Evolutionary conservation across 1,140 invertebrate genomes (phyloP).

Genomic region (Heliconius hewitsoni): DNA sequence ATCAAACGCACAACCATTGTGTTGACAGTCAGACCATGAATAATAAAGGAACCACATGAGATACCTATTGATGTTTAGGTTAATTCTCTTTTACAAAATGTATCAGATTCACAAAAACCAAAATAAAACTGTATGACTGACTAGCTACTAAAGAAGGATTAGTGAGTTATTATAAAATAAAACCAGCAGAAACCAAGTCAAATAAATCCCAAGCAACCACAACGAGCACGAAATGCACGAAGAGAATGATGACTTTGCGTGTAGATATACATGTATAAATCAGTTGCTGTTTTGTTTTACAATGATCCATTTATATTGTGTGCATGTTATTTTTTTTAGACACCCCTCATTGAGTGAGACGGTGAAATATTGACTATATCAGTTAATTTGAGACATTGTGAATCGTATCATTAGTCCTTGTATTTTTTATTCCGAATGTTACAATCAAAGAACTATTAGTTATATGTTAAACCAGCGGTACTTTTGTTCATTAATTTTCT

Average conservation of each 20-base stretch:
- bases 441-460: too few species aligned
- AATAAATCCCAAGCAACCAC: not conserved
- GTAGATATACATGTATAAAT: constrained; percentile 1
- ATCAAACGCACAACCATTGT: not conserved
- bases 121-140: too few species aligned
- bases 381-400: not conserved
- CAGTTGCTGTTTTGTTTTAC: not conserved
- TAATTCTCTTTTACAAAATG: not conserved
- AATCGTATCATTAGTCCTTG: not conserved
- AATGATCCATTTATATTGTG: constrained; percentile 26
- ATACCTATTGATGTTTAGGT: not conserved
- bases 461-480: too few species aligned
- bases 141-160: not conserved
- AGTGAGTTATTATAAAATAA: not conserved
- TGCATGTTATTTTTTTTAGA: constrained; percentile 16
- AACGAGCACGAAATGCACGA: not conserved
- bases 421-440: too few species aligned
- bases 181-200: not conserved
- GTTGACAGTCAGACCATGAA: not conserved
- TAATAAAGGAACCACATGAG: not conserved
- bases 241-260: constrained; percentile 2
- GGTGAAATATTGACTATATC: constrained; percentile 17
- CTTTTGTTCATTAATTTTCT: not conserved
- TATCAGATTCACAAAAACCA: not conserved
- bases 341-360: constrained; percentile 17